Base-by-base conservation (phyloP, 2,797 vertebrate genomes). In the Leptoclinus maculatus region DNA sequence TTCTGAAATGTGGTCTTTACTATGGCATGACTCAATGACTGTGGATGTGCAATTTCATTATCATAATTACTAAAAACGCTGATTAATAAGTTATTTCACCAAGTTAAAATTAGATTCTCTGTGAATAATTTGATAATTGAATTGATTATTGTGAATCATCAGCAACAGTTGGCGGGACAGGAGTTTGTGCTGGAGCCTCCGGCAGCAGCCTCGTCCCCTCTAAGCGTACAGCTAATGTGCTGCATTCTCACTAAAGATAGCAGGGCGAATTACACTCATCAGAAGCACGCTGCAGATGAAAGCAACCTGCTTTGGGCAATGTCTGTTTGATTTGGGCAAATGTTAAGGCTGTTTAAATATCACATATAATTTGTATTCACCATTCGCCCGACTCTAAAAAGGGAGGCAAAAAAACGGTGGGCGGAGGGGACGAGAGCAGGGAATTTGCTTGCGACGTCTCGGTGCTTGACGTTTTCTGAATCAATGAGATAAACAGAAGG, bases 271-370 rank as follows among this genome's bases (percentile, higher is more conserved):
- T 83, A 82, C 71, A 77, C 79, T 83, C 72, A 93, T 89, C 84
- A 89, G 87, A 72, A 68, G 56, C 54, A 91, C 87, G 86, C 90
- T 63, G 84, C 73, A 11, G 67, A 74, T 84, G 88, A 84, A 79
- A 41, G 76, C 58, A 67, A 57, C 85, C 85, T 87, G 87, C 77
- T 87, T 66, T 78, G 87, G 87, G 85, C 78, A 71, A 87, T 77
- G 62, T 59, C 78, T 93, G 87, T 94, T 94, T 93, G 93, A 93
- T 91, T 91, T 84, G 68, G 73, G 87, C 90, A 95, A 95, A 96
- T 94, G 93, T 91, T 94, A 91, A 74, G 59, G 75, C 89, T 87
- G 88, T 94, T 95, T 94, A 95, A 96, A 96, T 96, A 95, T 93
- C 94, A 93, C 80, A 73, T 53, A 71, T 69, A 84, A 95, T 96